Base-by-base conservation (phyloP, 1,140 invertebrate species). In the Daktulosphaira vitifoliae region DNA sequence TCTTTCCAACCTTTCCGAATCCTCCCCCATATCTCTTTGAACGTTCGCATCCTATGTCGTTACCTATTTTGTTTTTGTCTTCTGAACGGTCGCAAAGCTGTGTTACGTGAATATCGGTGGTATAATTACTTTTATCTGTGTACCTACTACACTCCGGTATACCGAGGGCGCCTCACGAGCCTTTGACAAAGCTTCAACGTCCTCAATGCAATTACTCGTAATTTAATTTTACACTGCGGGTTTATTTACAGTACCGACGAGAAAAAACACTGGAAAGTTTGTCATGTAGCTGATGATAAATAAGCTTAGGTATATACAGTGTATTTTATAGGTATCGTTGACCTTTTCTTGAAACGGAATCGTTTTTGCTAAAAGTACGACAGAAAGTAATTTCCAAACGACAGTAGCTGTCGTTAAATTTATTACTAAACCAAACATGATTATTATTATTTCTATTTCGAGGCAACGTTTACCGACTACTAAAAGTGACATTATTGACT, bases 401-500 rank as follows among this genome's bases (percentile, higher is more conserved):
- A 48, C 25, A 62, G 42, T 62, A 62, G 39, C 42, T 48, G 42
- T 48, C 46, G 56, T 62, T 46, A 33, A 48, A 23, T 48, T 62
- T 62, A 48, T 62, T 62, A 23, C 39, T 46, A 48, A 62, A 23
- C 16, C 25, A 16, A 62, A 62, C 42, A 25, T 5, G 46, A 62
- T 62, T 33, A 56, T 26, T 33, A 42, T 26, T 44, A 44, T 44
- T 62, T n/a, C n/a, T n/a, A n/a, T n/a, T n/a, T n/a, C n/a, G 39
- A 16, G 16, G 1, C 56, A n/a, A 1, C 18, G 42, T 48, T 23
- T n/a, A 20, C 2, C 26, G 3, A 6, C n/a, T 33, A 11, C 29
- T 33, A 33, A 33, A 33, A 33, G 29, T 11, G 11, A 33, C 5
- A 33, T 33, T 33, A 33, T 33, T 11, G 29, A 33, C 11, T 33